Base-by-base conservation (phyloP, 2,113 vertebrate genomes). In the Psettodes erumei region DNA sequence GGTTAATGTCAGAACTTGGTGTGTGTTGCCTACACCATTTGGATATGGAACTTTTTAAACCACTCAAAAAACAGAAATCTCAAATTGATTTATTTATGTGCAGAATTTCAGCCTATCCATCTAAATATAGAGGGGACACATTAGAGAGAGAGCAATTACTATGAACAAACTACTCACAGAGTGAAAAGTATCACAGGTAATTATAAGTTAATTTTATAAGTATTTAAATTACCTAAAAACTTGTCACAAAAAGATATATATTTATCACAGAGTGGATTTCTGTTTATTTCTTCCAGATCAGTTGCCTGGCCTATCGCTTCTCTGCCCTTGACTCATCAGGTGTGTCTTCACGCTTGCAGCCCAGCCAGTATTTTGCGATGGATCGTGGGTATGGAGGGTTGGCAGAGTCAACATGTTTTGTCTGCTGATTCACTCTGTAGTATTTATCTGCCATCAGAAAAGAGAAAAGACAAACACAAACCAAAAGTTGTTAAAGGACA, bases 351-450 rank as follows among this genome's bases (percentile, higher is more conserved):
- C 12, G 48, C 66, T 91, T 45, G 82, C 98, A 99, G 74, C 95
- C 94, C 89, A 99, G 90, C 98, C 98, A 99, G 90, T 96, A 98
- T 84, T 95, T 94, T 18, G 95, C 94, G 1, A 97, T 97, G 88
- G 96, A 94, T 79, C 98, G 95, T 27, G 98, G 98, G 78, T 98
- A 99, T 4, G 93, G 94, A 23, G 98, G 98, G 11, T 0, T 78
- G 56, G 77, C 94, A 0, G 28, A 53, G 80, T 95, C 97, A 88
- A 99, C 95, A 0, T 55, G 91, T 84, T 92, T 95, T 1, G 92
- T 97, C 81, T 90, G 91, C 65, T 98, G 95, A 88, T 96, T 95
- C 71, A 95, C 94, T 5, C 96, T 95, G 90, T 97, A 99, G 89
- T 99, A 99, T 68, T 97, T 94, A 91, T 97, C 98, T 99, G 93